These are phyloP conservation scores for Drosophila elegans DNA, from an alignment of 1,140 invertebrate species.

Conservation along the genomic window DNA sequence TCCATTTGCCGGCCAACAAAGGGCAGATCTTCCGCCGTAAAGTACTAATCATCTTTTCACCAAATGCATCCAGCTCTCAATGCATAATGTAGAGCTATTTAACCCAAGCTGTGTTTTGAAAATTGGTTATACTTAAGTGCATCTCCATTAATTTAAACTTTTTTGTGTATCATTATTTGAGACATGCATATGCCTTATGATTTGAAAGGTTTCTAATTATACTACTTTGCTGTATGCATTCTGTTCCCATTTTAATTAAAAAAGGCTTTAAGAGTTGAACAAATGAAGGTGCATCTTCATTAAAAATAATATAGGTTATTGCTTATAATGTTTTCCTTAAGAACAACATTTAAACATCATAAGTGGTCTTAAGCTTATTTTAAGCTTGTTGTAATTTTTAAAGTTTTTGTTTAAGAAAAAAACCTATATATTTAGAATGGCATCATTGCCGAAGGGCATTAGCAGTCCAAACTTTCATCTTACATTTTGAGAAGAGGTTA, in stretches of 20 bases:
- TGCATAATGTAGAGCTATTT: not conserved
- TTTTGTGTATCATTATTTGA: not conserved
- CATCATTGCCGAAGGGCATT: not conserved
- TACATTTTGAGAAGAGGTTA: not conserved
- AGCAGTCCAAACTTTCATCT: slow-evolving; percentile 14
- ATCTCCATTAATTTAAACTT: not conserved
- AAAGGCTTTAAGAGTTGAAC: too few species aligned
- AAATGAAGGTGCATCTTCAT: too few species aligned
- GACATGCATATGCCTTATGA: too few species aligned
- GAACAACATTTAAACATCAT: too few species aligned
- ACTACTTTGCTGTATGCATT: not conserved
- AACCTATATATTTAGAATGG: too few species aligned
- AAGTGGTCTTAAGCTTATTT: too few species aligned
- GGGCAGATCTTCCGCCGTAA: slow-evolving; percentile 17
- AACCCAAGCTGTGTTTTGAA: not conserved
- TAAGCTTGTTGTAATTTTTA: too few species aligned
- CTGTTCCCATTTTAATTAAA: not conserved
- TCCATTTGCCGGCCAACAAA: slow-evolving; percentile 3
- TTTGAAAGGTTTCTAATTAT: not conserved
- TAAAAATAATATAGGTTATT: too few species aligned
- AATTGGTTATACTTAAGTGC: not conserved
- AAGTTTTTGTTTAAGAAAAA: too few species aligned
- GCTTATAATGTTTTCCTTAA: too few species aligned
- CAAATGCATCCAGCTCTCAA: slow-evolving; percentile 4
- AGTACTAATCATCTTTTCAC: slow-evolving; percentile 20